Percentiles rank a stretch among this genome's conserved stretches.
Conservation (phyloP, 2,113 vertebrate genomes). For the Gavia stellata region DNA sequence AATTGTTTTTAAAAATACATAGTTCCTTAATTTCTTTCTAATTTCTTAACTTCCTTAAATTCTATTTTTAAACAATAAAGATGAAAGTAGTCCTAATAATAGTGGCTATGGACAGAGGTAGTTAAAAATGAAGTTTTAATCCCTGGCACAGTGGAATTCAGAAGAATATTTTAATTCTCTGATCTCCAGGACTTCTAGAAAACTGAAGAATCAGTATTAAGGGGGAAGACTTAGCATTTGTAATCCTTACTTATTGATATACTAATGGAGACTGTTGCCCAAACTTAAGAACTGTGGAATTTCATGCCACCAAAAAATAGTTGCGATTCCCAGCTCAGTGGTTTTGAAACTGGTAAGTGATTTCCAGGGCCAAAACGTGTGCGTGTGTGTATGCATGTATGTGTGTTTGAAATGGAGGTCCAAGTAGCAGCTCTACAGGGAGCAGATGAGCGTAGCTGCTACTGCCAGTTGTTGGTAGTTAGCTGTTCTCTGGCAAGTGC, state of each 20-base stretch:
- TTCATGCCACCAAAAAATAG: neutral
- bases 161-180: neutral
- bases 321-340: rapidly evolving
- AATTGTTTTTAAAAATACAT: neutral
- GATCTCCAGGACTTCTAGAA: neutral
- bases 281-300: neutral
- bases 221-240: neutral
- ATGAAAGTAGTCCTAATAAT: neutral
- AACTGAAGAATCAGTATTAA: neutral
- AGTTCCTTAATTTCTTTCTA: neutral
- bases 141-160: neutral
- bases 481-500: neutral
- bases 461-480: neutral
- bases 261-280: neutral
- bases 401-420: neutral
- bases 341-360: neutral
- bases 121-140: neutral
- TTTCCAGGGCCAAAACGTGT: neutral
- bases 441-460: neutral
- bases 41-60: neutral
- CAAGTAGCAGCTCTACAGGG: neutral
- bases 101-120: too few relatives aligned
- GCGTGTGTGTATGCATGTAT: neutral
- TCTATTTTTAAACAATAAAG: neutral
- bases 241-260: neutral